These are phyloP conservation scores for Hyles euphorbiae DNA, from an alignment of 1,140 invertebrate species.

Conservation along the genomic window DNA sequence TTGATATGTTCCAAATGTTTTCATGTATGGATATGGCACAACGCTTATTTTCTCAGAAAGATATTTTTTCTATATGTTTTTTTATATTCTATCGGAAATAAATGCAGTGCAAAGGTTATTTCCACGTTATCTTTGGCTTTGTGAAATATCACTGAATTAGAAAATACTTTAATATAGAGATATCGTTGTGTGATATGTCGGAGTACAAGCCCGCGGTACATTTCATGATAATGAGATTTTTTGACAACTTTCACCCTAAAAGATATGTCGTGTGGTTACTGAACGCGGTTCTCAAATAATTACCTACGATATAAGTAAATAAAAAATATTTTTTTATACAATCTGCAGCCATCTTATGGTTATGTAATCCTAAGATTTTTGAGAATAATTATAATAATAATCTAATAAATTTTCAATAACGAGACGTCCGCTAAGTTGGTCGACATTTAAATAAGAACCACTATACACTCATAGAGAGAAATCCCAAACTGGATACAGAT, in stretches of 20 bases:
- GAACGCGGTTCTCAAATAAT: conserved; percentile 56
- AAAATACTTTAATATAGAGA: conserved; percentile 51
- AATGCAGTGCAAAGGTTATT: conserved; percentile 55
- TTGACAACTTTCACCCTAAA: conserved; percentile 51
- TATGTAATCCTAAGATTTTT: conserved; percentile 59
- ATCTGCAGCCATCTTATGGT: conserved; percentile 73
- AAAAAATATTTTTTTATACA: conserved; percentile 68
- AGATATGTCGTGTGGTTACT: conserved; percentile 58
- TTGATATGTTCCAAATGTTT: conserved; percentile 39
- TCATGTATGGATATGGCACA: conserved; percentile 54
- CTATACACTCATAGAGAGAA: conserved; percentile 74
- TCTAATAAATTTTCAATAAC: conserved; percentile 73
- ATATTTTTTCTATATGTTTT: conserved; percentile 23
- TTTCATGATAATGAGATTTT: conserved; percentile 3
- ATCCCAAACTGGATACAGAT: conserved; percentile 73
- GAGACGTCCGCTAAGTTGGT: conserved; percentile 72
- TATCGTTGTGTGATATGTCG: conserved; percentile 63
- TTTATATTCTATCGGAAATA: conserved; percentile 45
- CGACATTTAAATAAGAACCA: conserved; percentile 72
- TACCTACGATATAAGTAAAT: conserved; percentile 68
- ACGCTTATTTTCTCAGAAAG: conserved; percentile 40
- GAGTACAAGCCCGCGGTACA: conserved; percentile 8
- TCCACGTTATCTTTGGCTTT: conserved; percentile 66
- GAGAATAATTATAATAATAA: conserved; percentile 71
- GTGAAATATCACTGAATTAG: conserved; percentile 67